Conservation (phyloP, 1,140 invertebrate species). For the Euura lappo region DNA sequence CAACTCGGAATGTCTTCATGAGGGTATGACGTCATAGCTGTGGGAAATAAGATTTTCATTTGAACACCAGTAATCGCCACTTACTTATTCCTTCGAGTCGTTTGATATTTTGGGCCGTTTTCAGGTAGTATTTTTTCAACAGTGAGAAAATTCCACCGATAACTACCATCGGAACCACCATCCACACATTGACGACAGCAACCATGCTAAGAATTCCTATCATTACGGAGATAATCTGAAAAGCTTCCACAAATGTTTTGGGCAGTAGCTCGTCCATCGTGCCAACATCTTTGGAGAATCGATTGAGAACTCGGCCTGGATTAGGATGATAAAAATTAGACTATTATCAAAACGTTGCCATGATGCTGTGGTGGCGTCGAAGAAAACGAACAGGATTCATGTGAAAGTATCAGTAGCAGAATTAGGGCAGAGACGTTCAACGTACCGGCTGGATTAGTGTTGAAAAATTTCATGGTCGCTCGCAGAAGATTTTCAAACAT, state of each 20-base stretch:
- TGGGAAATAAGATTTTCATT: constrained; percentile 44
- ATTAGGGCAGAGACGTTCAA: constrained; percentile 39
- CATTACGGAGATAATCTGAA: constrained; percentile 60
- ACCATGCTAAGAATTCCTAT: constrained; percentile 62
- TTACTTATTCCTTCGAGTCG: constrained; percentile 63
- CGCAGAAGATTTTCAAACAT: constrained; percentile 83
- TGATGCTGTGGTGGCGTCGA: not conserved
- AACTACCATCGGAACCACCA: constrained; percentile 63
- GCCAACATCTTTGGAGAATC: constrained; percentile 83
- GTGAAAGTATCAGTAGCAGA: constrained; percentile 37
- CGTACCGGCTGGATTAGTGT: constrained; percentile 78
- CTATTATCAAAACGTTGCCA: constrained; percentile 9
- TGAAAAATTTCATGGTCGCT: constrained; percentile 85
- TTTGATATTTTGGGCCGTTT: no score
- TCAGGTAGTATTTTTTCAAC: constrained; percentile 66
- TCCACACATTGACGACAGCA: constrained; percentile 63
- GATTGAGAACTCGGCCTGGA: constrained; percentile 73
- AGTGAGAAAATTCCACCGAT: constrained; percentile 63
- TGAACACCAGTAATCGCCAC: constrained; percentile 23
- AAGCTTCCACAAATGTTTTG: constrained; percentile 69
- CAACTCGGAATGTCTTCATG: constrained; percentile 24
- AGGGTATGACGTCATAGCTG: no score
- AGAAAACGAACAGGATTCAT: not conserved
- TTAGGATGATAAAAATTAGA: not conserved
- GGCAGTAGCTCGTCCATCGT: constrained; percentile 83